Percentiles rank a stretch among this genome's conserved stretches.
Evolutionary conservation across 2,797 vertebrate species (phyloP).

Genomic region (Sebastes umbrosus): DNA sequence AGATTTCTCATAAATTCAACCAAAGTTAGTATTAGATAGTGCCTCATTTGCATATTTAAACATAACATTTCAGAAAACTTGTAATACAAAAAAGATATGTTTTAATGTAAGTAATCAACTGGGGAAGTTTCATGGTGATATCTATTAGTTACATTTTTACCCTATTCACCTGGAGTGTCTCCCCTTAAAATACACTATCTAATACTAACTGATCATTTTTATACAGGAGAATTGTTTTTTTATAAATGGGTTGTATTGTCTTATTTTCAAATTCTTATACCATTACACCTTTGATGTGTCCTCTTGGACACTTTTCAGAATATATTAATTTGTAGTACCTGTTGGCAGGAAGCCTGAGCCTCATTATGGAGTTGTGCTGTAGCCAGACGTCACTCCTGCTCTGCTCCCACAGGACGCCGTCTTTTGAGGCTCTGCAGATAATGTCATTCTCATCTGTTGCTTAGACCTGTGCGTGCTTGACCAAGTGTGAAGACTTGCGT

Average conservation of each 20-base stretch:
- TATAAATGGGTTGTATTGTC: not conserved
- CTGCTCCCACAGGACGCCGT: constrained; percentile 37
- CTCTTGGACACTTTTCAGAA: constrained; percentile 1
- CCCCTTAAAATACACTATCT: not conserved
- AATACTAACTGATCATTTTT: not conserved
- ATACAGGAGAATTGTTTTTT: not conserved
- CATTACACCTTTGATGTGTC: constrained; percentile 1
- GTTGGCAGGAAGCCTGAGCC: constrained; percentile 49
- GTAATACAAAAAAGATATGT: no score
- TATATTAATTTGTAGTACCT: constrained; percentile 22
- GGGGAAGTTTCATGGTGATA: no score
- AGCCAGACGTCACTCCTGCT: constrained; percentile 52
- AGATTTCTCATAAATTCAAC: no score
- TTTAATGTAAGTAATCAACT: no score
- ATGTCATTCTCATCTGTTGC: constrained; percentile 62
- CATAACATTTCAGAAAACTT: no score
- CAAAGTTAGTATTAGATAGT: no score
- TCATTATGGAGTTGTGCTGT: constrained; percentile 54
- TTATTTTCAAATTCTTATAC: not conserved
- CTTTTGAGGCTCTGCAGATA: constrained; percentile 57
- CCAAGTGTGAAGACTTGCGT: constrained; percentile 31
- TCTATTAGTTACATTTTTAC: no score
- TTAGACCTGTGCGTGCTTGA: constrained; percentile 53
- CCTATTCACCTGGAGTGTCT: no score
- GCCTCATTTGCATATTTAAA: no score